Evolutionary conservation across 2,888 invertebrate species (phyloP), one percentile per base, ranked within the genome.

Genomic region (Gymnosoma rotundatum): DNA sequence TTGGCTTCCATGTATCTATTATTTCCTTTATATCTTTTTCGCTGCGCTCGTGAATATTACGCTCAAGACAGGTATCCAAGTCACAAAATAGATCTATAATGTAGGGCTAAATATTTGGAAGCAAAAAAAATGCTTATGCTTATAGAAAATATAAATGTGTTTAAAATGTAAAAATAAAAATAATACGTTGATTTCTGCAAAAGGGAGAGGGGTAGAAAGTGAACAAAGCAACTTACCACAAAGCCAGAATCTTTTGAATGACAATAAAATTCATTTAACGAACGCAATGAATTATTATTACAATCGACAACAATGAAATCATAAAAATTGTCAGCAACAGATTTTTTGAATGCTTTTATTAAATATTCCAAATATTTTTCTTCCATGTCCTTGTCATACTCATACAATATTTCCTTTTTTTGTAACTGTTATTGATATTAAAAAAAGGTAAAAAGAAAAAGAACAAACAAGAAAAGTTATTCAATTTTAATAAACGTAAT

Each of bases 281-380:
- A 94, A 86, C 94, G 94, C 20, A 96, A 93, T 89, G 95, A 95
- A 85, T 97, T 96, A 92, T 98, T 98, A 52, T 97, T 95, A 89
- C 97, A 96, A 92, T 99, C 99, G 58, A 97, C 95, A 90, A 99
- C 97, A 87, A 99, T 95, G 91, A 99, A 98, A 80, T 96, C 95
- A 92, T 98, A 98, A 91, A 96, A 97, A 81, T 97, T 96, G 92
- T 98, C 97, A 10, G 96, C 96, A 4, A 98, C 93, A 36, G 96
- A 97, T 92, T 98, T 97, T 91, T 97, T 98, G 91, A 98, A 98
- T 14, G 97, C 96, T 93, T 97, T 97, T 83, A 96, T 94, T 84
- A 99, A 93, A 73, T 96, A 97, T 86, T 93, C 94, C 87, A 96
- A 92, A 90, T 99, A 99, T 5, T 94, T 94, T 73, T 95, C 94